Percentiles rank a stretch among this genome's conserved stretches.
Conservation (phyloP, 2,113 vertebrate species). For the Excalfactoria chinensis region DNA sequence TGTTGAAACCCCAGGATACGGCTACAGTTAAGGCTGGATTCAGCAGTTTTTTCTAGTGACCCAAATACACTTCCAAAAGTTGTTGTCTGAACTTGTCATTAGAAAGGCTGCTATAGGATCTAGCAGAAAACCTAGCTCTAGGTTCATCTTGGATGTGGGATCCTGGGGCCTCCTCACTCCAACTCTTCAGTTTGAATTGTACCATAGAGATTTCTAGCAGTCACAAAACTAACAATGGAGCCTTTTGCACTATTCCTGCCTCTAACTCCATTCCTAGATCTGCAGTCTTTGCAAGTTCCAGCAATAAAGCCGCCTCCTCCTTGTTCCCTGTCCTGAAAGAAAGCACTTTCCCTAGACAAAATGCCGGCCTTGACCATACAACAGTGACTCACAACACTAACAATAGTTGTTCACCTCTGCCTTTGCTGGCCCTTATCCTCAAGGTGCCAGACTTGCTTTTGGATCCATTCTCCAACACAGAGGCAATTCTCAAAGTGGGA, state of each 20-base stretch:
- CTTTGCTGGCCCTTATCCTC: neutral
- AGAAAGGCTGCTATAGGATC: neutral
- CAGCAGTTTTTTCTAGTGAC: neutral
- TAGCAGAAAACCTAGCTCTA: neutral
- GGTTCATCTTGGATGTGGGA: neutral
- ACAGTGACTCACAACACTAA: neutral
- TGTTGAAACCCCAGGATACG: neutral
- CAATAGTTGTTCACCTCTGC: neutral
- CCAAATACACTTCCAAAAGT: neutral
- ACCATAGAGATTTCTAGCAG: neutral
- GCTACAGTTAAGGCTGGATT: neutral
- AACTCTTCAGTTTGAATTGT: neutral
- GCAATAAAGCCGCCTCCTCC: neutral
- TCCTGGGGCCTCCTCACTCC: neutral
- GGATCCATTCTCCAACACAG: neutral
- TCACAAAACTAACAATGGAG: neutral
- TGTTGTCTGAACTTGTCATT: neutral
- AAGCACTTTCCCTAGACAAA: neutral
- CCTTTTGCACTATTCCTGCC: neutral
- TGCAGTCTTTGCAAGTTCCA: neutral
- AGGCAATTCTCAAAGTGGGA: neutral
- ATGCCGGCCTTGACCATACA: neutral
- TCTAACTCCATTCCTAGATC: neutral
- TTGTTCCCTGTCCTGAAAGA: neutral
- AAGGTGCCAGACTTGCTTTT: neutral